Evolutionary conservation across 2,888 invertebrate species (phyloP).

Genomic region (Matsumyia berberina): DNA sequence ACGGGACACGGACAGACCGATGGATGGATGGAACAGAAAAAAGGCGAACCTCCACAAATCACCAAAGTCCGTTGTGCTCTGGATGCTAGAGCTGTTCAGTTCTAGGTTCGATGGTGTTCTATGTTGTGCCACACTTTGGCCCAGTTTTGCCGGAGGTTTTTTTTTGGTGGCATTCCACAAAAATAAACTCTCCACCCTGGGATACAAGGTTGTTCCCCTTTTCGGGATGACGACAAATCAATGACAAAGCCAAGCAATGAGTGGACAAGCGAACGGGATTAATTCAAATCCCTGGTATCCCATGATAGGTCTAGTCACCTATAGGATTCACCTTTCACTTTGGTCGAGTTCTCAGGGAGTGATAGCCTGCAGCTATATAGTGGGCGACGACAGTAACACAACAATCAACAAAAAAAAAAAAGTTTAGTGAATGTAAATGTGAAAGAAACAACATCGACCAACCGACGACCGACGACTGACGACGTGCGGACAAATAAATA

Average conservation of each 20-base stretch:
- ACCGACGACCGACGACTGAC: neutral
- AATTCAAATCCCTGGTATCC: conserved; percentile 45
- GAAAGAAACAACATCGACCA: conserved; percentile 22
- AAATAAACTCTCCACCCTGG: conserved; percentile 46
- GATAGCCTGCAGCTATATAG: conserved; percentile 7
- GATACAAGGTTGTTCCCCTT: conserved; percentile 30
- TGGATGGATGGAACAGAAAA: conserved; percentile 47
- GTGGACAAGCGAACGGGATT: conserved; percentile 57
- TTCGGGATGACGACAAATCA: conserved; percentile 58
- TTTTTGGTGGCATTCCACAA: conserved; percentile 17
- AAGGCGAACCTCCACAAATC: conserved; percentile 65
- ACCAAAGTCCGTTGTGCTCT: conserved; percentile 19
- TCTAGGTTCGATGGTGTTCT: conserved; percentile 22
- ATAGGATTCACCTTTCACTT: conserved; percentile 71
- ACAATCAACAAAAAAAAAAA: conserved; percentile 39
- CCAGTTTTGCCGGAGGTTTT: conserved; percentile 31
- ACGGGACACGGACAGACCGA: neutral
- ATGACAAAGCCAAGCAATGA: conserved; percentile 39
- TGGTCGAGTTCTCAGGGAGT: neutral
- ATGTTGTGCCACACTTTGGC: conserved; percentile 40
- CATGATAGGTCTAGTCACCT: conserved; percentile 47
- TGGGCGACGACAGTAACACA: conserved; percentile 52
- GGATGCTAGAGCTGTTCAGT: conserved; percentile 12
- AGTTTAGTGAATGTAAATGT: conserved; percentile 56
- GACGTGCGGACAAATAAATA: conserved; percentile 37